phyloP scores from a whole-genome alignment of 1,140 invertebrate genomes.

The Papilio glaucus region DNA sequence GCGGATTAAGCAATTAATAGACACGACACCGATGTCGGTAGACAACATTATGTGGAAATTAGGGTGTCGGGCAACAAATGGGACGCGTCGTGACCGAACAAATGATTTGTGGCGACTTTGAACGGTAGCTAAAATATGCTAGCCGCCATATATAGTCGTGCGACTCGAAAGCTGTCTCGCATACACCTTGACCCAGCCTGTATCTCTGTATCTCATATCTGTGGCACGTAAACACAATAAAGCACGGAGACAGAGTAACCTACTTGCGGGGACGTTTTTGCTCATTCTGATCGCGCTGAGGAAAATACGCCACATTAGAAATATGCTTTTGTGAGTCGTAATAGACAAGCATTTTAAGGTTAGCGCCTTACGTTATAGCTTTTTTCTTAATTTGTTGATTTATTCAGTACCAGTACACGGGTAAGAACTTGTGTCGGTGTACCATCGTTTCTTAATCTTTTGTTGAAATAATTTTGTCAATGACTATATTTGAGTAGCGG shows the following conservation, averaged over 20 bases:
- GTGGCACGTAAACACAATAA: constrained; percentile 80
- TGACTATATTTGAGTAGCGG: no score
- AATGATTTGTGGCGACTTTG: constrained; percentile 51
- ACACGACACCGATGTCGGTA: constrained; percentile 55
- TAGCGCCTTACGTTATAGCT: constrained; percentile 39
- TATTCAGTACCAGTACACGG: neutral
- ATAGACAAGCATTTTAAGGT: constrained; percentile 46
- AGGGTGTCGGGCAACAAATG: constrained; percentile 54
- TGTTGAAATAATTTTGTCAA: no score
- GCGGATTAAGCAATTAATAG: constrained; percentile 69
- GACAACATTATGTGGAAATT: constrained; percentile 71
- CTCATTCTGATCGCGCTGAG: constrained; percentile 67
- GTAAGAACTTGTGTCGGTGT: neutral
- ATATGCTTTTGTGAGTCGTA: constrained; percentile 44
- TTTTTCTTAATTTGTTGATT: constrained; percentile 22
- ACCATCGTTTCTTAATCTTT: no score
- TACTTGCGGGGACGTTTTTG: constrained; percentile 66
- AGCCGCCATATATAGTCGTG: constrained; percentile 67
- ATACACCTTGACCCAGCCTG: constrained; percentile 70
- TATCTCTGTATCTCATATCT: constrained; percentile 77
- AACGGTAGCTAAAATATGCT: constrained; percentile 68
- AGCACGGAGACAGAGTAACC: constrained; percentile 70
- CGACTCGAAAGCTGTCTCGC: constrained; percentile 71
- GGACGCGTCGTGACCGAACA: constrained; percentile 64
- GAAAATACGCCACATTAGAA: constrained; percentile 59